Conservation (phyloP, 2,888 invertebrate species). For the Priocnemis perturbator region DNA sequence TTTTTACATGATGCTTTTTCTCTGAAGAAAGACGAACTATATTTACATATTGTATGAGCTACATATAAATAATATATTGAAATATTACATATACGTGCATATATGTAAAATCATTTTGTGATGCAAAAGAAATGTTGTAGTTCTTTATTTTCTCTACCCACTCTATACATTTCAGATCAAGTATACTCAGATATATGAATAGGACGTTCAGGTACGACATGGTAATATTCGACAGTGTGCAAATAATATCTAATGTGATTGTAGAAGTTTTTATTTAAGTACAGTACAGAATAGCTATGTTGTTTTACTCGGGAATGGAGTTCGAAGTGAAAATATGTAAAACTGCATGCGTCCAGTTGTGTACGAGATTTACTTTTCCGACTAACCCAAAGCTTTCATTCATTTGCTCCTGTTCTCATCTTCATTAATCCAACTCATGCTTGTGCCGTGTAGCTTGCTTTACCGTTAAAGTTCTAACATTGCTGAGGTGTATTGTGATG, state of each 20-base stretch:
- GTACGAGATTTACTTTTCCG: neutral
- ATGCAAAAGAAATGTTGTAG: constrained; percentile 37
- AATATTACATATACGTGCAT: constrained; percentile 38
- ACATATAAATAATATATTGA: constrained; percentile 48
- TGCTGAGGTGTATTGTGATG: too few relatives aligned
- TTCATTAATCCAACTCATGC: neutral
- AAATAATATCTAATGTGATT: constrained; percentile 30
- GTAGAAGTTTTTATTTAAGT: constrained; percentile 21
- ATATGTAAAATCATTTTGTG: constrained; percentile 45
- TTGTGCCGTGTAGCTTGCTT: too few relatives aligned
- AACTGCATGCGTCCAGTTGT: constrained; percentile 33
- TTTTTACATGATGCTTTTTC: constrained; percentile 56
- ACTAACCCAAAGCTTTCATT: neutral
- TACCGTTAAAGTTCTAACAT: too few relatives aligned
- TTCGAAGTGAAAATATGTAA: constrained; percentile 53
- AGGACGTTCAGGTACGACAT: constrained; percentile 50
- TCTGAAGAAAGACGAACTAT: constrained; percentile 46
- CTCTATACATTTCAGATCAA: constrained; percentile 49
- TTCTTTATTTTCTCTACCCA: constrained; percentile 49
- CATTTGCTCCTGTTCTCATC: constrained; percentile 2
- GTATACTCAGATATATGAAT: constrained; percentile 26
- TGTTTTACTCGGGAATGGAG: constrained; percentile 16
- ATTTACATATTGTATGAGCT: constrained; percentile 60
- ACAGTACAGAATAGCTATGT: constrained; percentile 13
- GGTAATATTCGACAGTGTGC: constrained; percentile 37